These are phyloP conservation scores for Pontoporia blainvillei DNA, from an alignment of 2,113 vertebrate genomes.

Conservation along the genomic window DNA sequence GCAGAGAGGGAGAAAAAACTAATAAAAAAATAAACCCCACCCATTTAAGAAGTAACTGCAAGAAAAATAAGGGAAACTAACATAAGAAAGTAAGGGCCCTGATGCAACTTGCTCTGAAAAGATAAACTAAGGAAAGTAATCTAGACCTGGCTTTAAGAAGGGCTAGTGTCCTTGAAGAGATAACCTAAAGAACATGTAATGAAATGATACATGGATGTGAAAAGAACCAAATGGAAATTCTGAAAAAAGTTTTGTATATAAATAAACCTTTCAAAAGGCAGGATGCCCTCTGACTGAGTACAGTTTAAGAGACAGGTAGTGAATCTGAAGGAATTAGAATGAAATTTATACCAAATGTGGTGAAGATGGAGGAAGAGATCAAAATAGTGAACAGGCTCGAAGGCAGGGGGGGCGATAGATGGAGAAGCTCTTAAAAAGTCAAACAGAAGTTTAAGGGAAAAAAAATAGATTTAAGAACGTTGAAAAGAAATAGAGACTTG, in stretches of 20 bases:
- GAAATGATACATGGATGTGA: neutral
- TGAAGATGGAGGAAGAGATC: neutral
- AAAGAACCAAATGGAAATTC: neutral
- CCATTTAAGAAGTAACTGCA: neutral
- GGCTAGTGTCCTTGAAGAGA: neutral
- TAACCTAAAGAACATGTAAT: neutral
- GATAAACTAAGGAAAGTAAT: neutral
- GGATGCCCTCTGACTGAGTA: neutral
- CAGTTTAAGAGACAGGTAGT: neutral
- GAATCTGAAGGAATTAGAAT: neutral
- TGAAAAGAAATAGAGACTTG: neutral
- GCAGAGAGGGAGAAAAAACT: neutral
- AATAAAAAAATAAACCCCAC: too few species aligned
- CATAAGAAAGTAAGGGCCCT: neutral
- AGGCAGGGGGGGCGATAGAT: neutral
- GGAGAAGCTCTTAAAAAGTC: neutral
- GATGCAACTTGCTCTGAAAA: neutral
- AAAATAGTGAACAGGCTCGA: neutral
- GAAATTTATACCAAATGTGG: neutral
- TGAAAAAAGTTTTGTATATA: neutral
- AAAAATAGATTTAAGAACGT: neutral
- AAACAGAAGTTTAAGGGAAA: neutral
- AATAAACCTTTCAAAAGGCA: neutral
- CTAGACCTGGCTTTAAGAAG: neutral
- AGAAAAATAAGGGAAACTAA: neutral